Evolutionary conservation across 2,888 invertebrate genomes (phyloP).

Genomic region (Acrobasis consociella): DNA sequence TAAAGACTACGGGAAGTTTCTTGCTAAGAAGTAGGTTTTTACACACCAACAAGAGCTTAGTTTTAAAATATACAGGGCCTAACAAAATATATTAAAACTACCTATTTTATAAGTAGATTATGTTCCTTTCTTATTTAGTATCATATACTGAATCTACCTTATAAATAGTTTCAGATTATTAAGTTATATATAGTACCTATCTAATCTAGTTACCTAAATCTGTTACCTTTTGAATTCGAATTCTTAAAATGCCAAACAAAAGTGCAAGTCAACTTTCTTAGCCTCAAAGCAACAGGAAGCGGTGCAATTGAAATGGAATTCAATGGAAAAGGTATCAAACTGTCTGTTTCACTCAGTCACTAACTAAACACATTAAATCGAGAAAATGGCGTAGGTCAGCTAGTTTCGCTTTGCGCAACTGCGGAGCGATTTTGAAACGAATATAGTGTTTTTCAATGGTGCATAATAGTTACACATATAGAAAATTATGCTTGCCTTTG

Average conservation of each 20-base stretch:
- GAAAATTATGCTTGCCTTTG: neutral
- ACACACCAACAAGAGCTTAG: too few species aligned
- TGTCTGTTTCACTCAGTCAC: conserved; percentile 8
- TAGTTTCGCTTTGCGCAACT: conserved; percentile 11
- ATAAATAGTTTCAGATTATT: too few species aligned
- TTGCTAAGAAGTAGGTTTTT: too few species aligned
- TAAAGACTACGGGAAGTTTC: too few species aligned
- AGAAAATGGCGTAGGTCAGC: conserved; percentile 20
- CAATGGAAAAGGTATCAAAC: conserved; percentile 14
- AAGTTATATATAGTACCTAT: too few species aligned
- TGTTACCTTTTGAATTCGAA: neutral
- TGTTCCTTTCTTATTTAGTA: too few species aligned
- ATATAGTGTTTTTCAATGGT: neutral
- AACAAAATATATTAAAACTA: too few species aligned
- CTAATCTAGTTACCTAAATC: too few species aligned
- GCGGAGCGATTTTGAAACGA: conserved; percentile 2
- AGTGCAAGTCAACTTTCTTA: conserved; percentile 2
- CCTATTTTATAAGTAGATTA: too few species aligned
- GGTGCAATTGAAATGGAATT: conserved; percentile 8
- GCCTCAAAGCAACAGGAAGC: conserved; percentile 9
- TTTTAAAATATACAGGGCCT: too few species aligned
- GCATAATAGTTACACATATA: neutral
- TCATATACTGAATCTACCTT: too few species aligned
- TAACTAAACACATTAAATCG: conserved; percentile 16
- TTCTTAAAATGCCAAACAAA: neutral